Evolutionary conservation across 2,113 vertebrate species (phyloP), one percentile per base, ranked within the genome.

Genomic region (Pollimyrus isidori): DNA sequence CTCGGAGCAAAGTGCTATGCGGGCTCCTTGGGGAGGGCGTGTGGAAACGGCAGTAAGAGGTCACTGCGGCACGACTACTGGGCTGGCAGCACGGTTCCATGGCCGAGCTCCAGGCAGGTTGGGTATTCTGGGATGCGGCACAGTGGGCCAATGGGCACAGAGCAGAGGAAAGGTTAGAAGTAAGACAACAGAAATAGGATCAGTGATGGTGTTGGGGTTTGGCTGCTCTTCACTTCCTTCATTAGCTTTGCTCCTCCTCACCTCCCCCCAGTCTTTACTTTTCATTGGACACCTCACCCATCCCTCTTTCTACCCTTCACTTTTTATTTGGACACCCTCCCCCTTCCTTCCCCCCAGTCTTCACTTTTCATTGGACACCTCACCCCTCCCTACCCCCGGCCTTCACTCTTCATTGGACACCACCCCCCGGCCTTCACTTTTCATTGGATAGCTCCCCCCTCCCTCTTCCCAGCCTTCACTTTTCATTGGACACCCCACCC

Each of bases 1-100:
- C 84, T 88, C 89, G 73, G 83, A 88, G 90, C 80, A 90, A 69
- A 89, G 73, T 7, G 46, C 49, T 30, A 88, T 45, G 7, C 19
- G 48, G 87, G 5, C 62, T 76, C 52, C 50, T 83, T 42, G 23
- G 13, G 65, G 69, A 82, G 86, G 62, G 48, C 23, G 62, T 17
- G 82, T 52, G 45, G 62, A n/a, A 89, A 26, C 7, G 23, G 53
- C 62, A 26, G n/a, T 11, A 65, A 62, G 52, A 58, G 56, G 87
- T 49, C 39, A 3, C 17, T 48, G 39, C 9, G 3, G 39, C 82
- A 42, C 9, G 11, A 35, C 23, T 86, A 26, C 0, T 7, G 52
- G 85, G 5, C 30, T 39, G 85, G 42, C 46, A 53, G 49, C 49
- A 53, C 6, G 17, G 49, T 53, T 26, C 17, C 23, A 21, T 65